Evolutionary conservation across 2,113 vertebrate species (phyloP).

Genomic region (Ondatra zibethicus): DNA sequence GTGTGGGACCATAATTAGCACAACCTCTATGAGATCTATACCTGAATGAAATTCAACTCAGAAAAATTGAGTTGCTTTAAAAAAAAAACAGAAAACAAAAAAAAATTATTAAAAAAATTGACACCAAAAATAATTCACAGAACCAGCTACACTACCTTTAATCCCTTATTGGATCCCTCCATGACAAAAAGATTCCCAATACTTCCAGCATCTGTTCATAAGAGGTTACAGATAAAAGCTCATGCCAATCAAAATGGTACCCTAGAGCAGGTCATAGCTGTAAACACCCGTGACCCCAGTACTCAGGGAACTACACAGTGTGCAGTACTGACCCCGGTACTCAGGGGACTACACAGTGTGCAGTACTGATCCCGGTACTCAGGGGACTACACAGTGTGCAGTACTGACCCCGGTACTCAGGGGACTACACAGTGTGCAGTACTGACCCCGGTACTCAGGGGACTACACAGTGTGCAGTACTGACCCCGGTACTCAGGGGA

Average conservation of each 20-base stretch:
- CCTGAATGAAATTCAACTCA: constrained; percentile 17
- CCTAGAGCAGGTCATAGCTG: background rate
- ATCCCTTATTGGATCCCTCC: background rate
- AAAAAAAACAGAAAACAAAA: constrained; percentile 45
- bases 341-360: too few relatives aligned
- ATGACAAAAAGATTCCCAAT: background rate
- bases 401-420: too few relatives aligned
- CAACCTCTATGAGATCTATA: background rate
- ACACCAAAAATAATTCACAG: background rate
- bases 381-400: too few relatives aligned
- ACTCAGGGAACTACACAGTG: background rate
- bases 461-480: too few relatives aligned
- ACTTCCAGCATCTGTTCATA: background rate
- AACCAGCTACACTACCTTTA: background rate
- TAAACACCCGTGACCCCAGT: background rate
- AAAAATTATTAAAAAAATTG: background rate
- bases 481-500: background rate
- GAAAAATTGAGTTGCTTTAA: constrained; percentile 28
- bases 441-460: too few relatives aligned
- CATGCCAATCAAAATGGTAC: background rate
- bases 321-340: too few relatives aligned
- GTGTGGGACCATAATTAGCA: background rate
- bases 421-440: too few relatives aligned
- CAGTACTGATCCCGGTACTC: background rate
- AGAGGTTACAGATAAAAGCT: background rate